Evolutionary conservation across 1,140 invertebrate species (phyloP).

Genomic region (Leptinotarsa defecta): DNA sequence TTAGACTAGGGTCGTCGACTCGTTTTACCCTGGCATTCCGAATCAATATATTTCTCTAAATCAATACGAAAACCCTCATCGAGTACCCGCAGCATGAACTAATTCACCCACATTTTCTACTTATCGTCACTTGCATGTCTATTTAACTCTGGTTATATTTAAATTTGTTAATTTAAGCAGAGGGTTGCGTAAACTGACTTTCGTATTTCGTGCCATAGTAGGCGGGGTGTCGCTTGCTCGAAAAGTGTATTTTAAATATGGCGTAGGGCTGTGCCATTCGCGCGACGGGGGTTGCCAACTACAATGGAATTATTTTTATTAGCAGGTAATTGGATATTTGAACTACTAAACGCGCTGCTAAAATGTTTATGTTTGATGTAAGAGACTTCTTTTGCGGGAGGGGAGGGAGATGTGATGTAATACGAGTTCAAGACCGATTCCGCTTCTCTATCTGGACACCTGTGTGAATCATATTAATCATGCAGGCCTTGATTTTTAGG

Average conservation of each 20-base stretch:
- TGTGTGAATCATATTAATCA: conserved; percentile 47
- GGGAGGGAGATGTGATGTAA: conserved; percentile 44
- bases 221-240: conserved; percentile 47
- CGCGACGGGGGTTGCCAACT: conserved; percentile 29
- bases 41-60: conserved; percentile 54
- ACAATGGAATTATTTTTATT: conserved; percentile 5
- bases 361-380: conserved; percentile 37
- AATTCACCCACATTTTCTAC: conserved; percentile 38
- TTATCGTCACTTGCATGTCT: conserved; percentile 24
- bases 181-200: conserved; percentile 47
- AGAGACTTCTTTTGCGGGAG: conserved; percentile 29
- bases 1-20: conserved; percentile 41
- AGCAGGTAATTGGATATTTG: conserved; percentile 2
- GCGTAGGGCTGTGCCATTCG: conserved; percentile 49
- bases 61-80: conserved; percentile 49
- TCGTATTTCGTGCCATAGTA: conserved; percentile 40
- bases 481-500: conserved; percentile 31
- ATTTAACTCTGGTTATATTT: conserved; percentile 23
- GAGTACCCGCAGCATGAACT: conserved; percentile 37
- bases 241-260: conserved; percentile 47
- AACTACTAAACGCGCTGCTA: conserved; percentile 16
- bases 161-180: conserved; percentile 40
- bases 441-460: conserved; percentile 43
- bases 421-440: conserved; percentile 47
- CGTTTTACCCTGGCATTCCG: conserved; percentile 45